These are phyloP conservation scores for Corythornis leucogaster DNA, from an alignment of 2,797 vertebrate species.

Conservation along the genomic window DNA sequence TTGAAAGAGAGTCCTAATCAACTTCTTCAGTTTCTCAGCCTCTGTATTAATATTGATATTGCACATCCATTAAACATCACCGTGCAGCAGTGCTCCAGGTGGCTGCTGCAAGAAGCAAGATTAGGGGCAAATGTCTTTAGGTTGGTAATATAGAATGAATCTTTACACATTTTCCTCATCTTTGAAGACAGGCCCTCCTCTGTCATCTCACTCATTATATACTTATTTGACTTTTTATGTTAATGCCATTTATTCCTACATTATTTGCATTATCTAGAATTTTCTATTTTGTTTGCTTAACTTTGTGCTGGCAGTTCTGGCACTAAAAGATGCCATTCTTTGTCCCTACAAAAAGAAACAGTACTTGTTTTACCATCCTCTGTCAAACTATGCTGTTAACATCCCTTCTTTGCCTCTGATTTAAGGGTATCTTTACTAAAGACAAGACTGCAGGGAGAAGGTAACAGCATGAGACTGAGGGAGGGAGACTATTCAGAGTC, in stretches of 20 bases:
- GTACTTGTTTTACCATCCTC: not conserved
- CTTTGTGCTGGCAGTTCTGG: not conserved
- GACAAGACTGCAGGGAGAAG: not conserved
- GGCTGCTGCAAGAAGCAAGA: not conserved
- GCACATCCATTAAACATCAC: not conserved
- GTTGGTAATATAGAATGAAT: not conserved
- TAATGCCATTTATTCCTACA: not conserved
- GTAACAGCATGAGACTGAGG: not conserved
- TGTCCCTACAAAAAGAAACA: not conserved
- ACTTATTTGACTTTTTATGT: not conserved
- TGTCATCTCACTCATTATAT: not conserved
- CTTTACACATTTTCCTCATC: not conserved
- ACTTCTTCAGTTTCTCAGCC: not conserved
- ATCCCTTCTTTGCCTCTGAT: not conserved
- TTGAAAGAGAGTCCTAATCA: not conserved
- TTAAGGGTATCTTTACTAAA: not conserved
- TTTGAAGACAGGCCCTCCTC: not conserved
- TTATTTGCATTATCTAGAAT: not conserved
- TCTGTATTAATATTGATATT: not conserved
- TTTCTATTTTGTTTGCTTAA: not conserved
- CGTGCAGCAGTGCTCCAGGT: not conserved
- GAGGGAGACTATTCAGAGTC: not conserved
- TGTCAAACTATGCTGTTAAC: not conserved
- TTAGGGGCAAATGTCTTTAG: not conserved
- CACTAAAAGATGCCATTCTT: not conserved